Base-by-base conservation (phyloP, 2,797 vertebrate species). In the Rhinoraja longicauda region DNA sequence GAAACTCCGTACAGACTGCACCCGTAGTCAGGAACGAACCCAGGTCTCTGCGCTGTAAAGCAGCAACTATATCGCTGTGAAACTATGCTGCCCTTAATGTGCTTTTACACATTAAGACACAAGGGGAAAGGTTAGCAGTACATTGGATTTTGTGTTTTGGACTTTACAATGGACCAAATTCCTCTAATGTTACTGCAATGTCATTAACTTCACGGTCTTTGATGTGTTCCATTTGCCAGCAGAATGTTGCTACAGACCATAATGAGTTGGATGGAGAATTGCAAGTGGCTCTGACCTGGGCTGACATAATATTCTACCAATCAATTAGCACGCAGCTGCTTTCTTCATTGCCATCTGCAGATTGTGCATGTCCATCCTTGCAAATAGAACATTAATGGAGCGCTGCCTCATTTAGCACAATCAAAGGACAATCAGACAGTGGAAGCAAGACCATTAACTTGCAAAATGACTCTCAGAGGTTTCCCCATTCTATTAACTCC, bases 241-340 rank as follows among this genome's bases (percentile, higher is more conserved):
- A 29, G 70, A 73, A 72, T 13, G 36, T 57, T 75, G 70, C 90
- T 72, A 32, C 67, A 53, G 88, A 7, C 9, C 9, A 39, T 73
- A 72, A 70, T 13, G 88, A 91, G 88, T 73, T 24, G 19, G 45
- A 72, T 72, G 57, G 10, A 53, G 19, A 7, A 26, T 92, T 29
- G 70, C 39, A 53, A 75, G 26, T 10, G 1, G 19, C 64, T 72
- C 72, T 4, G 64, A 90, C 70, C 90, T 29, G 15, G 39, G 39
- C 70, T 75, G 70, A 70, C 39, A 75, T 57, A 75, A 75, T 92
- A 75, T 75, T 73, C 92, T 72, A 53, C 70, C 75, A 53, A n/a
- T 53, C 90, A 92, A 92, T 92, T 92, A 92, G 70, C 17, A 92
- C 45, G 53, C 90, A 92, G 39, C 70, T 92, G 90, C 39, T 92